Evolutionary conservation across 1,140 invertebrate species (phyloP), one percentile per base, ranked within the genome.

Genomic region (Calephelis virginiensis): DNA sequence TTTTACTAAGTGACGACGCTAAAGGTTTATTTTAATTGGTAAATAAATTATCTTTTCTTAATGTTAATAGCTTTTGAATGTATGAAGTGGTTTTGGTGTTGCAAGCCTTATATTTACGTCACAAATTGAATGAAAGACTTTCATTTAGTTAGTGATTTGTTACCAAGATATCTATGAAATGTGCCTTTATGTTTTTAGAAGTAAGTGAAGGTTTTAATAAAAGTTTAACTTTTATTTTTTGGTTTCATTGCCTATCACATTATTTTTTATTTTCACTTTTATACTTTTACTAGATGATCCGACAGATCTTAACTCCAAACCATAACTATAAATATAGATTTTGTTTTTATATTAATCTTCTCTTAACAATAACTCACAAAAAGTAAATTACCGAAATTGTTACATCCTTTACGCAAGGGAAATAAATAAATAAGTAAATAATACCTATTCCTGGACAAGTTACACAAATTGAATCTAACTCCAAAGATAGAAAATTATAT

Each of bases 141-240:
- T 56, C 49, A 17, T 37, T 56, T 10, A 6, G 17, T 56, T 11
- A 37, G 10, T 37, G 17, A 56, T 78, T 76, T 74, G 78, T 81
- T 78, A 81, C 78, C 80, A 81, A 70, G 63, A 46, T 64, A 64
- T 71, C 49, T 70, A 70, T 72, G 73, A 70, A 71, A 76, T 76
- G 77, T 74, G 73, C 71, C 71, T 76, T 78, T 37, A 63, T 61
- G 14, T 68, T 61, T 68, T 63, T 68, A 48, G 61, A 63, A 69
- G 53, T 66, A 63, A 68, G 59, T 72, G 61, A 61, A 67, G 40
- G 43, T 64, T 62, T 62, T 64, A 70, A 72, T 73, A 73, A 76
- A 76, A 17, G 38, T 49, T 69, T 67, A 61, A 53, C 1, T 66
- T 64, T 67, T 43, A 48, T 61, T 69, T 61, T 64, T 61, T 61